A percentile compares a stretch with the other conserved stretches of the same genome.
Evolutionary conservation across 2,797 vertebrate genomes (phyloP).

Genomic region (Chelon auratus): DNA sequence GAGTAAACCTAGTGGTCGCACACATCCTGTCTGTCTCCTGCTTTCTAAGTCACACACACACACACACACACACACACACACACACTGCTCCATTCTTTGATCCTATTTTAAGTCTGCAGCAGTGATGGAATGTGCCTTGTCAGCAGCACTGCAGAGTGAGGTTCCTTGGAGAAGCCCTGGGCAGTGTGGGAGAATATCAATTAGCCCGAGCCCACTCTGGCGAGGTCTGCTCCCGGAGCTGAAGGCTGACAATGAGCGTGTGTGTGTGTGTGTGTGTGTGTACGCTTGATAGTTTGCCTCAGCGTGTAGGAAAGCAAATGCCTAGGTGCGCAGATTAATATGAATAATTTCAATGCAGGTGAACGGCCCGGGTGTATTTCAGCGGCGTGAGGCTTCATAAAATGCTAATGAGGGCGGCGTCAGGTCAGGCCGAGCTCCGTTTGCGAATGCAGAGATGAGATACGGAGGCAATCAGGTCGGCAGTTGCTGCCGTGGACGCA

Average conservation of each 20-base stretch:
- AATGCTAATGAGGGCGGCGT: conserved; percentile 64
- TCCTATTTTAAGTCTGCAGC: conserved; percentile 81
- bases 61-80: conserved; percentile 41
- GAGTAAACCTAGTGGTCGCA: conserved; percentile 53
- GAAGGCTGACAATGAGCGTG: conserved; percentile 43
- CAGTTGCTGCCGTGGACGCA: conserved; percentile 12
- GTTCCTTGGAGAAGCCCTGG: conserved; percentile 80
- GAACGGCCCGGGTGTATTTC: conserved; percentile 34
- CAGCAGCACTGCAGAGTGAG: conserved; percentile 80
- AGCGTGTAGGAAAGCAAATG: conserved; percentile 5
- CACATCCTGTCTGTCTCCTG: conserved; percentile 22
- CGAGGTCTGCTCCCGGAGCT: conserved; percentile 42
- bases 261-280: background rate
- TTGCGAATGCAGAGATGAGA: conserved; percentile 34
- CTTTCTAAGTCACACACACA: conserved; percentile 11
- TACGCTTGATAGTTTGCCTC: conserved; percentile 7
- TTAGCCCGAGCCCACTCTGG: conserved; percentile 66
- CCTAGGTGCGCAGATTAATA: conserved; percentile 49
- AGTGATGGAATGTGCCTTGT: conserved; percentile 79
- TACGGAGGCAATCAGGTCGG: conserved; percentile 27
- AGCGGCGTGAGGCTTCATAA: conserved; percentile 33
- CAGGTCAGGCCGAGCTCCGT: conserved; percentile 32
- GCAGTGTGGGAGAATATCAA: conserved; percentile 83
- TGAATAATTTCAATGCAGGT: conserved; percentile 49
- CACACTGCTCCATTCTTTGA: conserved; percentile 68